Evolutionary conservation across 2,888 invertebrate genomes (phyloP), one percentile per base, ranked within the genome.

Genomic region (Orthosia gothica): DNA sequence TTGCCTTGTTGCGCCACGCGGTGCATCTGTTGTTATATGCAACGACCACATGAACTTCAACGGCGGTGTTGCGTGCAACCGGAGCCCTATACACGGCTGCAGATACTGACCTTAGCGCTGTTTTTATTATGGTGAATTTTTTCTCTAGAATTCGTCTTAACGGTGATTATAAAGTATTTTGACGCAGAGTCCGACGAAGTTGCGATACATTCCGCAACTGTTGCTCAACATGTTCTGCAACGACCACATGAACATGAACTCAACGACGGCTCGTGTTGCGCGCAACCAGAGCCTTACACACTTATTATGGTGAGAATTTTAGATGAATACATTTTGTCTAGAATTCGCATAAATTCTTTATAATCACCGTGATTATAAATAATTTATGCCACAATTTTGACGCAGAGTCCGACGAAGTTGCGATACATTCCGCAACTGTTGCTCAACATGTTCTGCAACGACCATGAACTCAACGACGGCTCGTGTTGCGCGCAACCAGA

Each of bases 171-270:
- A 7, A 32, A 32, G 32, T 32, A 32, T 26, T 26, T 32, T n/a
- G n/a, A n/a, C n/a, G n/a, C n/a, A n/a, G 5, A 97, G 98, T 68
- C 94, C 97, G n/a, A 96, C 98, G 47, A 98, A 98, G 0, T 96
- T 99, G 47, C 97, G 98, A 4, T 98, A 99, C 93, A 98, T 98
- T 50, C 7, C 9, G 50, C n/a, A n/a, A 12, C 52, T 3, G 12
- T 54, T 11, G n/a, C 12, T 3, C 20, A 12, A n/a, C 12, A 20
- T n/a, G 0, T 12, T 20, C 12, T 20, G 20, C 3, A 20, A 99
- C 93, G 99, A 99, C 94, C 98, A 99, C 92, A 99, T 99, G 99
- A 99, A 99, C 92, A 99, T 99, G 99, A 99, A 99, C 96, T 99
- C 92, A 98, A 99, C 91, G 99, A 99, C 92, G 99, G 99, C 4